These are phyloP conservation scores for Drosophila novamexicana DNA, from an alignment of 1,140 invertebrate species.

Conservation along the genomic window DNA sequence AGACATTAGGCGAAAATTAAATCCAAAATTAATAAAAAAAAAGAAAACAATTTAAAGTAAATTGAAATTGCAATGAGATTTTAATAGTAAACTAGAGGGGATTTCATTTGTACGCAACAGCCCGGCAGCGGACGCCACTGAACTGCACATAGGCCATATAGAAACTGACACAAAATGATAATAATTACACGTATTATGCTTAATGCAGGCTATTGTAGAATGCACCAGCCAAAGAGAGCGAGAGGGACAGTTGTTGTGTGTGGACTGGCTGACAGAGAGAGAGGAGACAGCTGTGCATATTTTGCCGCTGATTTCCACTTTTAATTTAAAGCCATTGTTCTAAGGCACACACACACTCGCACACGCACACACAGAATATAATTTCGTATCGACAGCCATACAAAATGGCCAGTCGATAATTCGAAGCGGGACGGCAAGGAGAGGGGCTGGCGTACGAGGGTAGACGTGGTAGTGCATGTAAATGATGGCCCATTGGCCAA, in stretches of 20 bases:
- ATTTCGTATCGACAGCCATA: conserved; percentile 30
- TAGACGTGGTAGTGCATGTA: conserved; percentile 44
- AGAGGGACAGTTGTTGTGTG: background rate
- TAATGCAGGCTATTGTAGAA: conserved; percentile 59
- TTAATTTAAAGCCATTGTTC: conserved; percentile 80
- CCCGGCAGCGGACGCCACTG: conserved; percentile 7
- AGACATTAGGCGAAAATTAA: background rate
- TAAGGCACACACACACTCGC: conserved; percentile 49
- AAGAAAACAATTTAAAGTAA: no score
- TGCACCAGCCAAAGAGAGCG: conserved; percentile 20
- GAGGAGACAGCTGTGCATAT: conserved; percentile 37
- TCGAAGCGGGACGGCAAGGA: conserved; percentile 10
- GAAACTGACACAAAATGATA: conserved; percentile 73
- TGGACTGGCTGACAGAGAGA: conserved; percentile 14
- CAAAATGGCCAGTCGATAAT: conserved; percentile 43
- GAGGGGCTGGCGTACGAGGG: background rate
- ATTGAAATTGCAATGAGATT: background rate
- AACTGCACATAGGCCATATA: conserved; percentile 37
- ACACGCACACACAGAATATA: conserved; percentile 8
- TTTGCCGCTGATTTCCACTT: conserved; percentile 72
- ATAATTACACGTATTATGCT: conserved; percentile 81
- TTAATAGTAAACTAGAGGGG: background rate
- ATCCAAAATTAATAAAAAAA: no score
- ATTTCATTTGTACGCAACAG: background rate
- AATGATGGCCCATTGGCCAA: conserved; percentile 58